A percentile compares a stretch with the other conserved stretches of the same genome.
phyloP scores from a whole-genome alignment of 2,797 vertebrate genomes.

The Epinephelus malabaricus region DNA sequence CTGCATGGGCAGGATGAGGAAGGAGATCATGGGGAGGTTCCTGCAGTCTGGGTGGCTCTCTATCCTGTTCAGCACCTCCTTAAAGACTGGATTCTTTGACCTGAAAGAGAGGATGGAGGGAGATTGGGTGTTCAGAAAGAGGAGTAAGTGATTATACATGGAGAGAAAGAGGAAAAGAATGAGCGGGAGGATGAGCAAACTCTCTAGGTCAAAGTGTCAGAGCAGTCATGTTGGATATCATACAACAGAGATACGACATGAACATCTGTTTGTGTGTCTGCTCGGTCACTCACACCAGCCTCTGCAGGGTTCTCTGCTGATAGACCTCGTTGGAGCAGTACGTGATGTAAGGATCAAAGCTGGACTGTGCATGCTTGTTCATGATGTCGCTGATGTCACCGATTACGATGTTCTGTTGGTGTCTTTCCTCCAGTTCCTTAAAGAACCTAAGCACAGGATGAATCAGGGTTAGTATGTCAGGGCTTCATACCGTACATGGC shows the following conservation, averaged over 20 bases:
- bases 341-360: constrained; percentile 95
- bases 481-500: constrained; percentile 1
- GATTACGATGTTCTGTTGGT: constrained; percentile 92
- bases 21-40: constrained; percentile 97
- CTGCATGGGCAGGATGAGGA: constrained; percentile 99
- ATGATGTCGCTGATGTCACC: constrained; percentile 96
- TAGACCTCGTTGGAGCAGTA: constrained; percentile 99
- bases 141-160: not conserved
- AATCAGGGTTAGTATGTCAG: constrained; percentile 36
- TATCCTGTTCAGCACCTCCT: constrained; percentile 91
- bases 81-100: constrained; percentile 91
- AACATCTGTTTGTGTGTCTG: constrained; percentile 3
- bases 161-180: not conserved
- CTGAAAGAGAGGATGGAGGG: constrained; percentile 70
- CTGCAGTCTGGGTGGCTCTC: constrained; percentile 94
- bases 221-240: constrained; percentile 32
- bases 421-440: constrained; percentile 92
- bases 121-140: constrained; percentile 15
- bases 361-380: constrained; percentile 89
- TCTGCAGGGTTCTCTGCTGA: constrained; percentile 96
- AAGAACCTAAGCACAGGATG: constrained; percentile 90
- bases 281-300: constrained; percentile 90
- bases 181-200: constrained; percentile 3
- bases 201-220: constrained; percentile 24
- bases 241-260: constrained; percentile 43